Conservation (phyloP, 2,113 vertebrate genomes). For the Sterna hirundo region DNA sequence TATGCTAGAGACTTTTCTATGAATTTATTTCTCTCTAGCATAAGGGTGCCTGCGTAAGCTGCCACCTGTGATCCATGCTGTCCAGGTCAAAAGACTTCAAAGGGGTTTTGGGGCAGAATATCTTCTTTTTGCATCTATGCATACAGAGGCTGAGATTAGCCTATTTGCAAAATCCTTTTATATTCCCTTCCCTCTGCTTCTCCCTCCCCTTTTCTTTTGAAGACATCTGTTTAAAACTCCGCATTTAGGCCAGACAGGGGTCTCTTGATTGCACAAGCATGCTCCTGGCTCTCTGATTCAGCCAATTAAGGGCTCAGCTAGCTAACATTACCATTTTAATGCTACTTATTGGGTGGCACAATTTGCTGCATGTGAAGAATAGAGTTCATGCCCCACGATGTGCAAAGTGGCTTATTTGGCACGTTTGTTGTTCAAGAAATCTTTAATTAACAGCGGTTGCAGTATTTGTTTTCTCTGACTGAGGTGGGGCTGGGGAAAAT, state of each 20-base stretch:
- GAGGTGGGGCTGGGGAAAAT: background rate
- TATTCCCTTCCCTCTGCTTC: background rate
- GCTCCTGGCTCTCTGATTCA: conserved; percentile 3
- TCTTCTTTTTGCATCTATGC: background rate
- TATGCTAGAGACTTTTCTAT: background rate
- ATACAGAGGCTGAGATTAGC: background rate
- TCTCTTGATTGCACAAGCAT: conserved; percentile 16
- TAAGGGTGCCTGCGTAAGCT: background rate
- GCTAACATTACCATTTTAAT: conserved; percentile 19
- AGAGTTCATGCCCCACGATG: conserved; percentile 2
- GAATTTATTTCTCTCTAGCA: background rate
- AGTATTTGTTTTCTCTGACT: conserved; percentile 20
- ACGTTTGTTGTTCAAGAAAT: conserved; percentile 26
- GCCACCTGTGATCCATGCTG: background rate
- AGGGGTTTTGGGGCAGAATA: background rate
- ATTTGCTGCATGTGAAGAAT: conserved; percentile 20
- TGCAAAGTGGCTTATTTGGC: conserved; percentile 15
- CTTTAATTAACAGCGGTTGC: conserved; percentile 44
- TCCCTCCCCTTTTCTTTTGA: background rate
- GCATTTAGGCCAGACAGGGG: background rate
- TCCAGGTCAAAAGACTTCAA: background rate
- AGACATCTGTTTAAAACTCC: conserved; percentile 44
- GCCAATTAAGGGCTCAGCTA: conserved; percentile 44
- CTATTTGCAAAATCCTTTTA: background rate
- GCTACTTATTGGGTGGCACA: conserved; percentile 24